Percentiles rank a stretch among this genome's conserved stretches.
phyloP scores from a whole-genome alignment of 1,140 invertebrate genomes.

The Hylaeus anthracinus region DNA sequence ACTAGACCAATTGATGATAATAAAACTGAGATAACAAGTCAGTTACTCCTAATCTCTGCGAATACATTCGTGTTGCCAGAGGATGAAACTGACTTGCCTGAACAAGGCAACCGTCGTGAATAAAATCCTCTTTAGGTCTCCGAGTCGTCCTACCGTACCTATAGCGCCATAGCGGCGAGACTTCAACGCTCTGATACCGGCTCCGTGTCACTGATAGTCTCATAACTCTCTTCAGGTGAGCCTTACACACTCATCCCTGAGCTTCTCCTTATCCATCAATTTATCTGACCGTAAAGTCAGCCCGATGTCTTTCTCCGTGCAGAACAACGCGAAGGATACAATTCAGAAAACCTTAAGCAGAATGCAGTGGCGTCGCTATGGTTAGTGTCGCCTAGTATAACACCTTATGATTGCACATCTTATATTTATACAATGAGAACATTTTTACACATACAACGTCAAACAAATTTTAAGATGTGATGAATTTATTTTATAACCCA shows the following conservation, averaged over 20 bases:
- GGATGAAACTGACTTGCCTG: too few relatives aligned
- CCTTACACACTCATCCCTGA: neutral
- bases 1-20: too few relatives aligned
- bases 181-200: neutral
- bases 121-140: constrained; percentile 7
- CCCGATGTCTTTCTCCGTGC: neutral
- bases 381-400: too few relatives aligned
- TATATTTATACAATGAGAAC: too few relatives aligned
- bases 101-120: neutral
- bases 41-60: neutral
- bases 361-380: neutral
- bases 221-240: neutral
- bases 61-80: too few relatives aligned
- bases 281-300: constrained; percentile 4
- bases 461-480: too few relatives aligned
- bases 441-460: too few relatives aligned
- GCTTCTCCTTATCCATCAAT: constrained; percentile 16
- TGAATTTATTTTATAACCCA: too few relatives aligned
- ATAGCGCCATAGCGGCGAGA: neutral
- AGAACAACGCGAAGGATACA: neutral
- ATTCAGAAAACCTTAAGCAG: constrained; percentile 15
- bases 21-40: too few relatives aligned
- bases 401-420: too few relatives aligned
- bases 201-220: neutral
- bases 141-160: neutral